Percentiles rank a stretch among this genome's conserved stretches.
These are phyloP conservation scores for Lasiurus cinereus DNA, from an alignment of 2,113 vertebrate genomes.

Conservation along the genomic window DNA sequence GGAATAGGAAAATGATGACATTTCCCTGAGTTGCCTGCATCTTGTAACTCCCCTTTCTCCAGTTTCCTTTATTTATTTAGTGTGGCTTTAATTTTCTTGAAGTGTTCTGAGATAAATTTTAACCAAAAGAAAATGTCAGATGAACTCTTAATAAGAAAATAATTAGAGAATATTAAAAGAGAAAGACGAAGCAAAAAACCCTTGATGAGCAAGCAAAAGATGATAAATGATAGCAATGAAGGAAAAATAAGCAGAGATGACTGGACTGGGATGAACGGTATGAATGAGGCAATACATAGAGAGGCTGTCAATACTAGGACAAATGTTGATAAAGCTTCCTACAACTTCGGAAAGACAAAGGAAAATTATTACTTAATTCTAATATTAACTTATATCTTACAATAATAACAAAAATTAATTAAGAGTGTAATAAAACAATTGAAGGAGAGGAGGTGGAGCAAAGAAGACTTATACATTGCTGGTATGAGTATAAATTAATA, in stretches of 20 bases:
- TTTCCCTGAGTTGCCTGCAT: neutral
- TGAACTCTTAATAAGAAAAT: constrained; percentile 32
- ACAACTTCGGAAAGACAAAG: neutral
- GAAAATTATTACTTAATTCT: constrained; percentile 30
- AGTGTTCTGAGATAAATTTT: constrained; percentile 54
- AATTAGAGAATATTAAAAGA: constrained; percentile 32
- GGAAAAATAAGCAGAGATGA: constrained; percentile 17
- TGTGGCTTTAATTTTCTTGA: constrained; percentile 25
- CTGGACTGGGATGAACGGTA: neutral
- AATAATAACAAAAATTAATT: constrained; percentile 9
- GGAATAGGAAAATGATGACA: neutral
- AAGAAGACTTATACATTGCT: neutral
- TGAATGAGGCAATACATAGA: neutral
- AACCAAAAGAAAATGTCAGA: constrained; percentile 60
- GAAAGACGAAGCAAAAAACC: neutral
- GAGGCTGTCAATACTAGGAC: neutral
- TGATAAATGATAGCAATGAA: neutral
- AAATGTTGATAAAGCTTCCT: neutral
- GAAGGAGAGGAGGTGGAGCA: neutral
- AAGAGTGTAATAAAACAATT: constrained; percentile 31
- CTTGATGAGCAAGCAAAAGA: neutral
- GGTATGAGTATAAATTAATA: neutral
- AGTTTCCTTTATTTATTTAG: constrained; percentile 8
- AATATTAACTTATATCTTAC: neutral
- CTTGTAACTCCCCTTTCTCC: neutral